Conservation (phyloP, 2,797 vertebrate genomes). For the Eulemur coronatus region DNA sequence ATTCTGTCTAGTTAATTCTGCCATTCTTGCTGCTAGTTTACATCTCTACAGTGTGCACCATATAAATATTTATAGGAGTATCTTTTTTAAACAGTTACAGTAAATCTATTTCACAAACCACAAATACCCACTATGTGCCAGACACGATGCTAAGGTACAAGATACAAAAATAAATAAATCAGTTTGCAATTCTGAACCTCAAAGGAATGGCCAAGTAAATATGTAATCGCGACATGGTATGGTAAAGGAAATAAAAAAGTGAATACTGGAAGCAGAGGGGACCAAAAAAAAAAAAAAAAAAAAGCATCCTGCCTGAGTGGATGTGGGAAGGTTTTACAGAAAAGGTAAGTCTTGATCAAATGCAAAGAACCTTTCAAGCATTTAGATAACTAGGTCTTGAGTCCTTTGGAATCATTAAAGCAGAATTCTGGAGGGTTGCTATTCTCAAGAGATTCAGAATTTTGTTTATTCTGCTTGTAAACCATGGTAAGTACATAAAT, state of each 20-base stretch:
- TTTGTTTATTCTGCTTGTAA: slow-evolving; percentile 66
- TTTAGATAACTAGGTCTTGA: slow-evolving; percentile 47
- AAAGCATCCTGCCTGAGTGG: neutral
- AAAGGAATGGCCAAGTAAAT: neutral
- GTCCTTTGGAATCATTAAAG: slow-evolving; percentile 36
- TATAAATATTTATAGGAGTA: neutral
- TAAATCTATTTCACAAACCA: neutral
- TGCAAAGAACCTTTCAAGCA: slow-evolving; percentile 1
- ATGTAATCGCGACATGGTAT: neutral
- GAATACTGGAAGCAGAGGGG: neutral
- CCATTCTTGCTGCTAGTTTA: neutral
- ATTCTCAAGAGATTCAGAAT: slow-evolving; percentile 30
- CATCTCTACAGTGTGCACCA: neutral
- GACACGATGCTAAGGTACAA: neutral
- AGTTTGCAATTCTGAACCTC: neutral
- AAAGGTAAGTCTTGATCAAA: neutral
- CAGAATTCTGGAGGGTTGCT: neutral
- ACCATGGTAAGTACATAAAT: slow-evolving; percentile 64
- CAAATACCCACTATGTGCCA: neutral
- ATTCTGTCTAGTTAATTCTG: neutral
- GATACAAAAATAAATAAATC: neutral
- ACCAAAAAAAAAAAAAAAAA: neutral
- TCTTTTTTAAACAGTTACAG: neutral
- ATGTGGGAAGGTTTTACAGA: neutral
- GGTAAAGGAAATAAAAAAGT: neutral